Percentiles rank a stretch among this genome's conserved stretches.
These are phyloP conservation scores for Drosophila nr. medialis DNA, from an alignment of 2,888 invertebrate genomes.

Conservation along the genomic window DNA sequence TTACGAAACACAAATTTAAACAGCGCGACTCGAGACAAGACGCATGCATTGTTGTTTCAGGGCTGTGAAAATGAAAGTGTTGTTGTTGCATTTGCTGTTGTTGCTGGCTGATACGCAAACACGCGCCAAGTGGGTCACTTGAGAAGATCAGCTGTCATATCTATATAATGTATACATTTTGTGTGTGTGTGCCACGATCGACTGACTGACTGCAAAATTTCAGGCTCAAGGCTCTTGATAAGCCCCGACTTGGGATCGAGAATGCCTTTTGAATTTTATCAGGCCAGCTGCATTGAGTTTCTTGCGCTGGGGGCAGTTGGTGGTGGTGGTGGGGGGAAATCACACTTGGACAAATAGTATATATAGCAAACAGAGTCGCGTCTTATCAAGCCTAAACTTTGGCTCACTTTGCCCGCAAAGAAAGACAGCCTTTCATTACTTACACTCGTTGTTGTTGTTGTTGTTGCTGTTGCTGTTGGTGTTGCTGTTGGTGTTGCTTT, in stretches of 20 bases:
- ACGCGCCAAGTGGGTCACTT: constrained; percentile 78
- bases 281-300: constrained; percentile 61
- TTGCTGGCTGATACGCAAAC: constrained; percentile 60
- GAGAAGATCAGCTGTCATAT: constrained; percentile 76
- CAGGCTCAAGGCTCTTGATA: constrained; percentile 75
- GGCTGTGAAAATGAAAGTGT: constrained; percentile 77
- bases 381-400: constrained; percentile 68
- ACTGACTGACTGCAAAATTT: constrained; percentile 43
- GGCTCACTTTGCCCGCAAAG: constrained; percentile 55
- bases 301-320: neutral
- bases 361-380: constrained; percentile 13
- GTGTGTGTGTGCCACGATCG: constrained; percentile 11
- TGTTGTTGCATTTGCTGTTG: constrained; percentile 45
- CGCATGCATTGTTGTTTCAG: constrained; percentile 63
- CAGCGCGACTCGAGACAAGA: constrained; percentile 62
- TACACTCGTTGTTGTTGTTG: constrained; percentile 1
- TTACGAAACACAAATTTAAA: constrained; percentile 71
- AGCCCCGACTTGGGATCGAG: constrained; percentile 11
- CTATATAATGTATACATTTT: constrained; percentile 10
- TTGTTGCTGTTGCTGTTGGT: constrained; percentile 1
- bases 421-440: constrained; percentile 68
- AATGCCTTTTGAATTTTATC: constrained; percentile 41
- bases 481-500: constrained; percentile 2
- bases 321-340: neutral
- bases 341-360: constrained; percentile 62